These are phyloP conservation scores for Sminthurides aquaticus DNA, from an alignment of 2,888 invertebrate species.

Conservation along the genomic window DNA sequence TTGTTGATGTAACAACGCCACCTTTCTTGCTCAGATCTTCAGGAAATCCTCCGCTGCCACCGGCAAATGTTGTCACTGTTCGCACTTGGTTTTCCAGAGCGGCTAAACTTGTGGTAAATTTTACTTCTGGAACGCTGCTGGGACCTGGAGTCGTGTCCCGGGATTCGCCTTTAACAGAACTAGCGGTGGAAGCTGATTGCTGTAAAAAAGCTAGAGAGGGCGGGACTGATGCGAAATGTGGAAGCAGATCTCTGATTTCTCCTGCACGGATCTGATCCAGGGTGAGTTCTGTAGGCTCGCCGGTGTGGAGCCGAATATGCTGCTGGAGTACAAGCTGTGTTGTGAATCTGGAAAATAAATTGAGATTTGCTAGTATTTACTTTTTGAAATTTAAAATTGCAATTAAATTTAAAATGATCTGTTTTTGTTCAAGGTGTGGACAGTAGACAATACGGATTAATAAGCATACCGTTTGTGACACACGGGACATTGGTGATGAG, in stretches of 20 bases:
- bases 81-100: conserved; percentile 26
- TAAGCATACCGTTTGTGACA: conserved; percentile 45
- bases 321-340: conserved; percentile 64
- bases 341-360: conserved; percentile 15
- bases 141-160: conserved; percentile 1
- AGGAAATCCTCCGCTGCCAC: conserved; percentile 11
- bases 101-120: conserved; percentile 18
- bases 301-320: conserved; percentile 83
- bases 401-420: neutral
- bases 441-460: too few species aligned
- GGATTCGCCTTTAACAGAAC: neutral
- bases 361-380: too few species aligned
- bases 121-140: neutral
- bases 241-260: conserved; percentile 51
- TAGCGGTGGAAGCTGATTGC: neutral
- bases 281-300: conserved; percentile 74
- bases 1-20: neutral
- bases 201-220: conserved; percentile 10
- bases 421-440: too few species aligned
- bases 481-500: conserved; percentile 50
- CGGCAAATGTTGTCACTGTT: conserved; percentile 20
- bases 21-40: conserved; percentile 17
- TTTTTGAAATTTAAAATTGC: too few species aligned
- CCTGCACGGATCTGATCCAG: conserved; percentile 77
- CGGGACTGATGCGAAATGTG: conserved; percentile 3